A percentile compares a stretch with the other conserved stretches of the same genome.
Conservation (phyloP, 2,888 invertebrate species). For the Acanthosepion pharaonis region DNA sequence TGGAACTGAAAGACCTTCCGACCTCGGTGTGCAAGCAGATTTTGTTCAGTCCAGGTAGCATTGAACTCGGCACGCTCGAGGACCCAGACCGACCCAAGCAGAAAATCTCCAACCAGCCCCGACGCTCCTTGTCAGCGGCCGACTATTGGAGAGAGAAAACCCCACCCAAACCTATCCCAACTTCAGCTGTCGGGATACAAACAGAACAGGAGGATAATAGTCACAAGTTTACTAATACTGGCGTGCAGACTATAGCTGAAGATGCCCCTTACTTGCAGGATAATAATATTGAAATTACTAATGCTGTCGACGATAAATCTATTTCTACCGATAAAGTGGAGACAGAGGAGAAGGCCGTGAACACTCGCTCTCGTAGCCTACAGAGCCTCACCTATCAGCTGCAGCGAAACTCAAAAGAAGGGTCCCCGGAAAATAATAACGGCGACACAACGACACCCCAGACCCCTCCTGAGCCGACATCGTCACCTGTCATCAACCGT, state of each 20-base stretch:
- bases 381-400: constrained; percentile 56
- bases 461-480: constrained; percentile 52
- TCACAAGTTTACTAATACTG: constrained; percentile 47
- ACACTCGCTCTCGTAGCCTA: constrained; percentile 66
- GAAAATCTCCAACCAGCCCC: constrained; percentile 54
- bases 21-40: constrained; percentile 69
- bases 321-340: constrained; percentile 64
- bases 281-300: constrained; percentile 33
- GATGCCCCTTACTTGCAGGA: constrained; percentile 38
- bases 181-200: constrained; percentile 54
- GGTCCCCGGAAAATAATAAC: constrained; percentile 48
- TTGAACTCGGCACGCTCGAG: constrained; percentile 72
- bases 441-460: constrained; percentile 49
- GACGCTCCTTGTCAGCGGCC: constrained; percentile 34
- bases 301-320: constrained; percentile 56
- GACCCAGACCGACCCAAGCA: constrained; percentile 67
- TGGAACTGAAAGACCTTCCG: constrained; percentile 71
- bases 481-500: constrained; percentile 52
- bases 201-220: constrained; percentile 56
- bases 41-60: constrained; percentile 68
- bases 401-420: constrained; percentile 54
- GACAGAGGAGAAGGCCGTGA: constrained; percentile 70
- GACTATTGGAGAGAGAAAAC: constrained; percentile 48
- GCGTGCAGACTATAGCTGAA: constrained; percentile 50
- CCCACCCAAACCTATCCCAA: constrained; percentile 53